Conservation (phyloP, 2,888 invertebrate genomes). For the Tipula confusa region DNA sequence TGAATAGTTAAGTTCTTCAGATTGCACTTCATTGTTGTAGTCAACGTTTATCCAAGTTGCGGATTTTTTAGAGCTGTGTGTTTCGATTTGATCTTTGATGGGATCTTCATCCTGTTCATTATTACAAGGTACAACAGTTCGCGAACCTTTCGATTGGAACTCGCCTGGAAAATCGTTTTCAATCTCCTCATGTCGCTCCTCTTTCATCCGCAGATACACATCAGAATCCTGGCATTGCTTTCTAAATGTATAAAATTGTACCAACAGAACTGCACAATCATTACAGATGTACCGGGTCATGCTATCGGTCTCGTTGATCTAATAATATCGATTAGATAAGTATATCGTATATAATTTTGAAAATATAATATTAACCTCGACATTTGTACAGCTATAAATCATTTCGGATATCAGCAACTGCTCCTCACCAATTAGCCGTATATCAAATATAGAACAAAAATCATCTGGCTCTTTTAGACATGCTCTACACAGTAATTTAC, state of each 20-base stretch:
- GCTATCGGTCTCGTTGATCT: not conserved
- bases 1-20: not conserved
- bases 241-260: not conserved
- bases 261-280: not conserved
- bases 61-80: not conserved
- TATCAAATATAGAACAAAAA: not conserved
- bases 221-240: not conserved
- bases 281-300: not conserved
- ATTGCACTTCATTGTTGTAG: not conserved
- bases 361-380: not conserved
- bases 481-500: constrained; percentile 40
- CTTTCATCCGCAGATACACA: not conserved
- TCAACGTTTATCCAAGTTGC: not conserved
- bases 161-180: not conserved
- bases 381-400: not conserved
- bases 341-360: too few relatives aligned
- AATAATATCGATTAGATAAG: not conserved
- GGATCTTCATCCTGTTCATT: not conserved
- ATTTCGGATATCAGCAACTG: not conserved
- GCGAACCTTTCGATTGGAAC: not conserved
- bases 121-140: too few relatives aligned
- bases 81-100: not conserved
- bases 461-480: not conserved
- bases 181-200: not conserved
- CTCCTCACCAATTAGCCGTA: not conserved